A percentile compares a stretch with the other conserved stretches of the same genome.
Conservation (phyloP, 2,113 vertebrate genomes). For the Petroica traversi region DNA sequence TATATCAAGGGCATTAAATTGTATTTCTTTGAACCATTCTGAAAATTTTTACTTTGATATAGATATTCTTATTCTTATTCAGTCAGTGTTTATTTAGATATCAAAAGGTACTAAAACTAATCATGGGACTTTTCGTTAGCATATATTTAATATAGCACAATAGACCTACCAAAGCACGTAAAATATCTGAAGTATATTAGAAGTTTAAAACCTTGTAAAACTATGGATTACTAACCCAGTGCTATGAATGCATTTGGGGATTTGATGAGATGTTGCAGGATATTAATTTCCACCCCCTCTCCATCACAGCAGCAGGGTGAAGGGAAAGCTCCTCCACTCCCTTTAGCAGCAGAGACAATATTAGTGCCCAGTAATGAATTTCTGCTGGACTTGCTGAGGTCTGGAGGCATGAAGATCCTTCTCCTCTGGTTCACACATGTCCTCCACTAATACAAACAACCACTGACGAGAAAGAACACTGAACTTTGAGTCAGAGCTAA, state of each 20-base stretch:
- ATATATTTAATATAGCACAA: conserved; percentile 20
- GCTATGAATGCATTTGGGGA: background rate
- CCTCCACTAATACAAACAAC: conserved; percentile 33
- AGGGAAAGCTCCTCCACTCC: background rate
- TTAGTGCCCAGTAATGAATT: background rate
- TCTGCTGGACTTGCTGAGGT: background rate
- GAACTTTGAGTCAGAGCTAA: conserved; percentile 23
- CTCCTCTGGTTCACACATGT: background rate
- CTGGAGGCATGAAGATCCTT: background rate
- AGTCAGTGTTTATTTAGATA: conserved; percentile 43
- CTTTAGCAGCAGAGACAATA: background rate
- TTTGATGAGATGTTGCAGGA: conserved; percentile 44
- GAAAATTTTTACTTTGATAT: conserved; percentile 44
- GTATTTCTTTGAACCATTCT: conserved; percentile 14
- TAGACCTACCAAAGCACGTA: conserved; percentile 11
- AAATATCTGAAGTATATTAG: conserved; percentile 47
- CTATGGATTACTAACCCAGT: conserved; percentile 9
- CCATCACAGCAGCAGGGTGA: background rate
- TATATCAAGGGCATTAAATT: conserved; percentile 2
- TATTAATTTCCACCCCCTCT: conserved; percentile 17
- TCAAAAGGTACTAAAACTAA: conserved; percentile 30
- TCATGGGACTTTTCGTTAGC: background rate
- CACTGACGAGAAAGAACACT: background rate
- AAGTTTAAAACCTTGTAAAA: conserved; percentile 35
- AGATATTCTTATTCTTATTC: conserved; percentile 14